phyloP scores from a whole-genome alignment of 2,797 vertebrate genomes.

The Acestrorhynchus altus region DNA sequence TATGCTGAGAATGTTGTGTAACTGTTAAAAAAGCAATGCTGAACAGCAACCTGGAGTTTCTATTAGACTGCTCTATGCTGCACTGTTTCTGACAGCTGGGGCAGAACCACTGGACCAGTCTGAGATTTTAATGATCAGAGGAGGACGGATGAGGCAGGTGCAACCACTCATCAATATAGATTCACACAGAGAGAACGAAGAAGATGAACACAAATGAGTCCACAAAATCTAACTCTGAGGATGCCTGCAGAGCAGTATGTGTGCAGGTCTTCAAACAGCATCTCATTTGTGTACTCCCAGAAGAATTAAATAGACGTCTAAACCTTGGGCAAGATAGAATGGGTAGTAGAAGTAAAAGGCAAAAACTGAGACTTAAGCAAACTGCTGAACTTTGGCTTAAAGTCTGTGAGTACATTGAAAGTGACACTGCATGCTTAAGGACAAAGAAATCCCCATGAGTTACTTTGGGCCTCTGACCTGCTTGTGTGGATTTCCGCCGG shows the following conservation, averaged over 20 bases:
- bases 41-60: background rate
- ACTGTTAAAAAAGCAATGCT: no score
- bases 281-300: background rate
- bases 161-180: background rate
- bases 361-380: background rate
- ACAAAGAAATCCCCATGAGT: background rate
- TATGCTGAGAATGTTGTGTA: background rate
- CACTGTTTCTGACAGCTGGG: constrained; percentile 35
- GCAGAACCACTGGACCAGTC: background rate
- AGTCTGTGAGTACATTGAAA: background rate
- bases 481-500: constrained; percentile 95
- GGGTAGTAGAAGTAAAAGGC: background rate
- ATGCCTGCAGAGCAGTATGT: background rate
- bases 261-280: background rate
- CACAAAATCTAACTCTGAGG: background rate
- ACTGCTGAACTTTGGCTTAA: background rate
- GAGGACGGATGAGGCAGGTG: background rate
- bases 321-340: no score
- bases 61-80: constrained; percentile 9
- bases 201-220: background rate
- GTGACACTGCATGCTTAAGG: background rate
- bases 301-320: background rate
- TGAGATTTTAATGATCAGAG: background rate
- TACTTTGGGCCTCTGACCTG: constrained; percentile 79
- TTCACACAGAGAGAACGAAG: background rate